Percentiles rank a stretch among this genome's conserved stretches.
Evolutionary conservation across 2,888 invertebrate species (phyloP).

Genomic region (Drosophila formosana): DNA sequence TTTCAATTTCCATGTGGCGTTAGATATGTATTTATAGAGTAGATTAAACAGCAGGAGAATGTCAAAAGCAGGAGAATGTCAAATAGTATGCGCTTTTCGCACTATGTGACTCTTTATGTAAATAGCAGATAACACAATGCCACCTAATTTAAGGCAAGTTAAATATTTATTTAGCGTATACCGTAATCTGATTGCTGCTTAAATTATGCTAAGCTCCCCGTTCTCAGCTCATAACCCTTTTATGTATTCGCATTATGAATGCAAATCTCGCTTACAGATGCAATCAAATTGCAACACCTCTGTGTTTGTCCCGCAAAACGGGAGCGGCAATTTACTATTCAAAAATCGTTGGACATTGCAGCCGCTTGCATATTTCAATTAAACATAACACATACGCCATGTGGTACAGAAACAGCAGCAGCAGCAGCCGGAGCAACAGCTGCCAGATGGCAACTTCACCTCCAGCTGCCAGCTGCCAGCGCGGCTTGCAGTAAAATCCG

Average conservation of each 20-base stretch:
- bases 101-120: neutral
- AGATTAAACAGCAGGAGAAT: neutral
- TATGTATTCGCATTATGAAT: constrained; percentile 62
- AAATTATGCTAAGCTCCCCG: constrained; percentile 50
- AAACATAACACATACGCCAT: constrained; percentile 61
- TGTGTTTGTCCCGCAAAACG: neutral
- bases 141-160: constrained; percentile 15
- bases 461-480: constrained; percentile 28
- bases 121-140: constrained; percentile 1
- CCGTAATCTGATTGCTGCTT: constrained; percentile 28
- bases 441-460: constrained; percentile 35
- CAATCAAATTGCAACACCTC: constrained; percentile 70
- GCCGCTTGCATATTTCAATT: constrained; percentile 69
- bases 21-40: neutral
- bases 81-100: neutral
- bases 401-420: constrained; percentile 22
- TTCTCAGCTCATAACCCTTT: constrained; percentile 54
- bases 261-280: constrained; percentile 62
- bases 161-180: constrained; percentile 41
- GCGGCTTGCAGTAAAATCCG: constrained; percentile 64
- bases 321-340: constrained; percentile 60
- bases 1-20: neutral
- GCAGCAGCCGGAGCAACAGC: constrained; percentile 8
- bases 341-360: constrained; percentile 56
- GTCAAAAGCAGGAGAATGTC: neutral